These are phyloP conservation scores for Neuroterus valhalla DNA, from an alignment of 1,140 invertebrate species.

Conservation along the genomic window DNA sequence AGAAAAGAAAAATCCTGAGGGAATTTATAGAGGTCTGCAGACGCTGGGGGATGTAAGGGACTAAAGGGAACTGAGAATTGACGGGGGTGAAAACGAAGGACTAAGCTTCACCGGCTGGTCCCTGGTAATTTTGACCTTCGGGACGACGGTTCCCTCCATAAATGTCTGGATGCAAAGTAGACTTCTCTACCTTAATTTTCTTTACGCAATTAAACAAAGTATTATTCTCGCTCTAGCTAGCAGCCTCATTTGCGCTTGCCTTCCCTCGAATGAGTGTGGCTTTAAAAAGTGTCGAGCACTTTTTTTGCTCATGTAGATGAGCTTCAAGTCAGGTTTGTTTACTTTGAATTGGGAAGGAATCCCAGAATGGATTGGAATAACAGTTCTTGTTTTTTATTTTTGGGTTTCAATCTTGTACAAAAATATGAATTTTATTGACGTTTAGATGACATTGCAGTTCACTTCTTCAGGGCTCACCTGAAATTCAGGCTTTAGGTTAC, in stretches of 20 bases:
- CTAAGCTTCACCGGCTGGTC: conserved; percentile 33
- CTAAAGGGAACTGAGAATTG: conserved; percentile 53
- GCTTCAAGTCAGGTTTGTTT: no score
- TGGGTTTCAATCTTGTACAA: no score
- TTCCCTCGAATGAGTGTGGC: background rate
- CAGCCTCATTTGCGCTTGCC: no score
- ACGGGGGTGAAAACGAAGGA: conserved; percentile 25
- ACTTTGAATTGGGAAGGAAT: no score
- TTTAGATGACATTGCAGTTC: no score
- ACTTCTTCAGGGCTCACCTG: no score
- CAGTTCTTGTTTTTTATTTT: no score
- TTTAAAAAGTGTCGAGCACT: background rate
- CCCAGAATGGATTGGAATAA: no score
- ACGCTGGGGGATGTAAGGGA: conserved; percentile 50
- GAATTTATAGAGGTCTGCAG: conserved; percentile 71
- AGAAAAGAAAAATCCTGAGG: conserved; percentile 73
- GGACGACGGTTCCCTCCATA: conserved; percentile 57
- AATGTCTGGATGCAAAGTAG: conserved; percentile 62
- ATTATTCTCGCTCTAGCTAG: background rate
- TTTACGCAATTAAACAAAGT: conserved; percentile 57
- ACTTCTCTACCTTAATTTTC: conserved; percentile 63
- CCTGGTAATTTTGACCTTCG: conserved; percentile 63
- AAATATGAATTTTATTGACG: no score
- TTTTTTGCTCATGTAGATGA: no score
- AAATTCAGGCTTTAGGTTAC: no score